Evolutionary conservation across 2,113 vertebrate genomes (phyloP), one percentile per base, ranked within the genome.

Genomic region (Entomyzon cyanotis): DNA sequence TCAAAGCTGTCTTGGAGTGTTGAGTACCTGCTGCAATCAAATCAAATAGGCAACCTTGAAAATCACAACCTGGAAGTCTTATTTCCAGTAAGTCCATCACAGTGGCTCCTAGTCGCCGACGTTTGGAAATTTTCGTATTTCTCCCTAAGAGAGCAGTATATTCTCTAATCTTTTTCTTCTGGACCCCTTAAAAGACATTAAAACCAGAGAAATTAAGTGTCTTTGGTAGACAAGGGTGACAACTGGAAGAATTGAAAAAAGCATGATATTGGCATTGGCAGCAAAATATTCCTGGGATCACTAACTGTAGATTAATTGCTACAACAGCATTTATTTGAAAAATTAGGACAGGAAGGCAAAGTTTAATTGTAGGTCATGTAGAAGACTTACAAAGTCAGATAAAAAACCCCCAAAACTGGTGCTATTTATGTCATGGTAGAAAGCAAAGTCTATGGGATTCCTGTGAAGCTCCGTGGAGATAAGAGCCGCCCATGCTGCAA

Each of bases 401-500:
- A 6, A 49, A 65, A 85, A 92, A 92, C 46, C 28, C 31, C 30
- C 35, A 93, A 90, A 60, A 41, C 33, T 44, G 52, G 8, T 56
- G 18, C 18, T 90, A 44, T 86, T 93, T 93, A 25, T 89, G 73
- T 56, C 80, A 77, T 62, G 47, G 59, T 39, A 84, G 80, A 87
- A 92, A 90, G 89, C 42, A 74, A 93, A 93, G 53, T 96, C 88
- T 39, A 33, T 25, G 37, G 83, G 80, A 93, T 86, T 94, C 84
- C 90, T 86, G 58, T 74, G 86, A 64, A 95, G 73, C 52, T 71
- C 93, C 12, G 3, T 73, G 77, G 86, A 95, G 84, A 86, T 84
- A 56, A 89, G 41, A 92, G 65, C 68, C 2, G 1, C 53, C 84
- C 52, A 44, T 87, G 56, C 73, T 76, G 78, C 76, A 81, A 59